Evolutionary conservation across 2,797 vertebrate species (phyloP), one percentile per base, ranked within the genome.

Genomic region (Luscinia luscinia): DNA sequence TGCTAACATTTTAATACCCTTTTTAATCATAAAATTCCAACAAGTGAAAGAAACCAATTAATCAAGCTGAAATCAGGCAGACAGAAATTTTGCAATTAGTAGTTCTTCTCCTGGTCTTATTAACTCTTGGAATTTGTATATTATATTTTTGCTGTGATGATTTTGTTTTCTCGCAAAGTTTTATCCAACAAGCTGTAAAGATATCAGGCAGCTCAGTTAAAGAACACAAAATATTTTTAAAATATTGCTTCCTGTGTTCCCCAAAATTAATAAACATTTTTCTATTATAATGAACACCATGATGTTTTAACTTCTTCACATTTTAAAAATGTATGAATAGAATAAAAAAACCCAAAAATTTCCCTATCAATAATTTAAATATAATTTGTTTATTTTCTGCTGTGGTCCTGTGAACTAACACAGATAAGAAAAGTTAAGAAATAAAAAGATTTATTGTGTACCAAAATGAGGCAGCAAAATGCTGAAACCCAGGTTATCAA

Each of bases 391-490:
- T 21, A 6, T 15, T 72, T 62, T 72, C 40, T 52, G 23, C 40
- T 74, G 59, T 88, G 46, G 74, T 92, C 76, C 13, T n/a, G n/a
- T 12, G 24, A 87, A 84, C 22, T 32, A 85, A 88, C 54, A 34
- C 24, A 96, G 85, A 89, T 73, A 59, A 78, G 66, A 52, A 63
- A 91, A 54, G 19, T 34, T 89, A 63, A 77, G 51, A 36, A 94
- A 87, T 51, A 38, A 68, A 93, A 90, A 45, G 38, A 6, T 51
- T 91, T 87, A 85, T 78, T 90, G 62, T 62, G 40, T 74, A 86
- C 46, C 38, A 88, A 84, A 94, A 34, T 32, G 43, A 91, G 49
- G 64, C 43, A 72, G 45, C 66, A 93, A 95, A 94, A 75, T 90
- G 40, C 55, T 91, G 83, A 94, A 79, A 49, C 67, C 36, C 49